A percentile compares a stretch with the other conserved stretches of the same genome.
phyloP scores from a whole-genome alignment of 1,140 invertebrate species.

The Calliopsis andreniformis region DNA sequence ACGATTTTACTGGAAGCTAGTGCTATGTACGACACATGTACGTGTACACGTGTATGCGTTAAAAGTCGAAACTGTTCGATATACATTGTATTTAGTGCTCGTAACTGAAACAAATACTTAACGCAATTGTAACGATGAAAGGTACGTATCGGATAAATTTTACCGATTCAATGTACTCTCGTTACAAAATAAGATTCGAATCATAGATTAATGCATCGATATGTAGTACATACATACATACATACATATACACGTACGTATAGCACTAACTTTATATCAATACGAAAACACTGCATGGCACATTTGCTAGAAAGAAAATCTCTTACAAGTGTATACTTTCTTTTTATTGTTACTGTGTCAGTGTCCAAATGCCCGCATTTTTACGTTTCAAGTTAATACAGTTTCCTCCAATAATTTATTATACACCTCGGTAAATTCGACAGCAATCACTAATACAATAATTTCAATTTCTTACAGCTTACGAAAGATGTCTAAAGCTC shows the following conservation, averaged over 20 bases:
- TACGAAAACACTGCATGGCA: conserved; percentile 70
- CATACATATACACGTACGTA: conserved; percentile 3
- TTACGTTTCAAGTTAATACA: conserved; percentile 59
- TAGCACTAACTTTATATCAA: conserved; percentile 41
- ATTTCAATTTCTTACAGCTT: conserved; percentile 49
- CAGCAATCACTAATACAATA: conserved; percentile 42
- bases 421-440: conserved; percentile 43
- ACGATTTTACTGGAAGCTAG: conserved; percentile 24
- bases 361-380: conserved; percentile 69
- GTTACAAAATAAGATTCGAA: neutral
- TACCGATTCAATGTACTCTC: too few relatives aligned
- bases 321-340: conserved; percentile 46
- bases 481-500: conserved; percentile 52
- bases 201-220: conserved; percentile 17
- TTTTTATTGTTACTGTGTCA: conserved; percentile 61
- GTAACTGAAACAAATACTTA: conserved; percentile 13
- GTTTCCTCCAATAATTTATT: conserved; percentile 60
- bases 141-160: neutral
- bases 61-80: too few relatives aligned
- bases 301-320: conserved; percentile 60
- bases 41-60: too few relatives aligned
- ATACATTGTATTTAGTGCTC: neutral
- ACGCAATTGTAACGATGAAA: too few relatives aligned
- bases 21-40: conserved; percentile 33
- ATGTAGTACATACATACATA: neutral